These are phyloP conservation scores for Nemapogon koenigi DNA, from an alignment of 2,888 invertebrate genomes.

Conservation along the genomic window DNA sequence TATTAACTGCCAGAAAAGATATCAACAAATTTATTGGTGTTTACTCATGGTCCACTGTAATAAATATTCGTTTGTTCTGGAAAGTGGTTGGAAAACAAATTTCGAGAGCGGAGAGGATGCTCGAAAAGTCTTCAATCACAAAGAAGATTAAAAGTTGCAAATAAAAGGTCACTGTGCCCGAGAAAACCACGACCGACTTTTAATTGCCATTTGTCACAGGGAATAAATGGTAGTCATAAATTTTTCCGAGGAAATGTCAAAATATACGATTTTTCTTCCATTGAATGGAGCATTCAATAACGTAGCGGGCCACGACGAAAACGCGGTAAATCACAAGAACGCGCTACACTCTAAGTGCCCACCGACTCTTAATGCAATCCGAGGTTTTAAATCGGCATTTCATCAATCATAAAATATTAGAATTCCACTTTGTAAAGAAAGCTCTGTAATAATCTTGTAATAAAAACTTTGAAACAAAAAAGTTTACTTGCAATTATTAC, in stretches of 20 bases:
- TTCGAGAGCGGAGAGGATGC: conserved; percentile 11
- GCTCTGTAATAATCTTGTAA: too few species aligned
- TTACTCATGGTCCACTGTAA: too few species aligned
- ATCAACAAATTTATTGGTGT: too few species aligned
- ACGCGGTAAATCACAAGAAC: conserved; percentile 44
- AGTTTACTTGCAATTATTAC: too few species aligned
- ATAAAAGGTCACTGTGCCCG: conserved; percentile 18
- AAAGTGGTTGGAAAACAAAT: too few species aligned
- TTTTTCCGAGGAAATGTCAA: conserved; percentile 39
- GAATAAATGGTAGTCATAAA: conserved; percentile 50
- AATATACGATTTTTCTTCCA: conserved; percentile 56
- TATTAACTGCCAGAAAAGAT: too few species aligned
- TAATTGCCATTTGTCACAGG: conserved; percentile 45
- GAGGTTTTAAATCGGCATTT: too few species aligned
- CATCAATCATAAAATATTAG: too few species aligned
- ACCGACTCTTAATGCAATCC: conserved; percentile 16
- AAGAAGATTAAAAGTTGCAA: conserved; percentile 20
- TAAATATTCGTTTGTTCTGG: too few species aligned
- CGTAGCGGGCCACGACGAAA: conserved; percentile 30
- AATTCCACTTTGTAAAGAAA: too few species aligned
- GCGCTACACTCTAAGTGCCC: conserved; percentile 31
- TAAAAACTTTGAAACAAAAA: too few species aligned
- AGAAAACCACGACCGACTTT: conserved; percentile 24
- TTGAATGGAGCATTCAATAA: conserved; percentile 52
- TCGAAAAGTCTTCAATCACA: conserved; percentile 17